Base-by-base conservation (phyloP, 2,113 vertebrate genomes). In the Tachysurus vachellii region DNA sequence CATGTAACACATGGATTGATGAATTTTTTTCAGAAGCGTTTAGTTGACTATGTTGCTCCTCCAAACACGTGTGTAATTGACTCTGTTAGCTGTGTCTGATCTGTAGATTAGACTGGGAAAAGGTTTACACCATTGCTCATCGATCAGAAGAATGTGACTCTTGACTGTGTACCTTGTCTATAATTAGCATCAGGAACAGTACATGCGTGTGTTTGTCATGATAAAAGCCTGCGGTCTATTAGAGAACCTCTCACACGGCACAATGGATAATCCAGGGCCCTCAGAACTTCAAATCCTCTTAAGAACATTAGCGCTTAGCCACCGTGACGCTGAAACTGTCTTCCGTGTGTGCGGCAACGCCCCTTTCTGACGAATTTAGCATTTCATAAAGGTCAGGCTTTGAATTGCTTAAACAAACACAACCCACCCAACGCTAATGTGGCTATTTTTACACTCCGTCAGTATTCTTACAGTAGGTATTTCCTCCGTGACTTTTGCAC, bases 351-450 rank as follows among this genome's bases (percentile, higher is more conserved):
- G n/a, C 23, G 68, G 23, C 11, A 8, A 88, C 47, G 70, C 64
- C 80, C 85, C 26, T 28, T 54, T 59, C 31, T 70, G 59, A 87
- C 68, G 23, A 70, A 23, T 14, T 12, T 13, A 73, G 61, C 76
- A 23, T 85, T 83, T 79, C 31, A 42, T 36, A 89, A 89, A 88
- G 79, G 89, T 86, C 80, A 89, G 19, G 17, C 86, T 80, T 89
- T 79, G 70, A 85, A 19, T 11, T 21, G 5, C 54, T 26, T 12
- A 53, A n/a, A 84, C 56, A 89, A 85, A 81, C 68, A 68, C 59
- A 87, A 85, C n/a, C 71, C 50, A 19, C 70, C 53, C 19, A 44
- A 12, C 0, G 28, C 70, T 70, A 36, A 73, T 36, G 4, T 2
- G 42, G 36, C 86, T 82, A 77, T 82, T 56, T 83, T 80, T 73